Evolutionary conservation across 2,888 invertebrate genomes (phyloP).

Genomic region (Raillietiella orientalis): DNA sequence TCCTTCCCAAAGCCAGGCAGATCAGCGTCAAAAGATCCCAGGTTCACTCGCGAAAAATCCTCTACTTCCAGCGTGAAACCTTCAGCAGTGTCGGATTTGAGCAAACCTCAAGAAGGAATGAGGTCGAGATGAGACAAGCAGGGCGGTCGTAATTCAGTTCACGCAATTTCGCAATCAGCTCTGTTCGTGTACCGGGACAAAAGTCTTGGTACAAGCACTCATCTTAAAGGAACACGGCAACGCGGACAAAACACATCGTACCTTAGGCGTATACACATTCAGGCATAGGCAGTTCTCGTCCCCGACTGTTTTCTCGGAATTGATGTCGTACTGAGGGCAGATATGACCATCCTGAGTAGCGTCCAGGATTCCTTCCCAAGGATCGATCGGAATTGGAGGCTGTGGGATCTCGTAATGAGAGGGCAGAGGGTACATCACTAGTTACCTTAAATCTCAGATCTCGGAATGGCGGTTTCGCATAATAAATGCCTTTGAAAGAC

Average conservation of each 20-base stretch:
- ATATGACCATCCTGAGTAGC: not conserved
- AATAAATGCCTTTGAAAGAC: not conserved
- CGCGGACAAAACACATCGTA: not conserved
- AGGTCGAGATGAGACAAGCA: too few relatives aligned
- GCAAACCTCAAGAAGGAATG: too few relatives aligned
- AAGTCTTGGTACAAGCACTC: too few relatives aligned
- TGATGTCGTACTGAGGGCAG: not conserved
- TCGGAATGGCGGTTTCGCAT: not conserved
- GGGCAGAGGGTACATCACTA: not conserved
- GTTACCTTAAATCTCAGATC: not conserved
- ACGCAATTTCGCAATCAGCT: too few relatives aligned
- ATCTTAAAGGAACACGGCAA: too few relatives aligned
- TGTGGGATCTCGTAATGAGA: not conserved
- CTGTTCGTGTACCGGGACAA: too few relatives aligned
- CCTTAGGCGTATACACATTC: not conserved
- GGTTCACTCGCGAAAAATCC: too few relatives aligned
- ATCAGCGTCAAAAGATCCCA: too few relatives aligned
- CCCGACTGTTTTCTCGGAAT: not conserved
- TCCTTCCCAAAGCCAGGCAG: too few relatives aligned
- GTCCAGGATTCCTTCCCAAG: not conserved
- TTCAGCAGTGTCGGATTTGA: too few relatives aligned
- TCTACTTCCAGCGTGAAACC: too few relatives aligned
- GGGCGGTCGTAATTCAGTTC: too few relatives aligned
- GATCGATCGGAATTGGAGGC: not conserved
- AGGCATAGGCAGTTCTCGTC: not conserved